A percentile compares a stretch with the other conserved stretches of the same genome.
Conservation (phyloP, 2,797 vertebrate species). For the Psittacula echo region DNA sequence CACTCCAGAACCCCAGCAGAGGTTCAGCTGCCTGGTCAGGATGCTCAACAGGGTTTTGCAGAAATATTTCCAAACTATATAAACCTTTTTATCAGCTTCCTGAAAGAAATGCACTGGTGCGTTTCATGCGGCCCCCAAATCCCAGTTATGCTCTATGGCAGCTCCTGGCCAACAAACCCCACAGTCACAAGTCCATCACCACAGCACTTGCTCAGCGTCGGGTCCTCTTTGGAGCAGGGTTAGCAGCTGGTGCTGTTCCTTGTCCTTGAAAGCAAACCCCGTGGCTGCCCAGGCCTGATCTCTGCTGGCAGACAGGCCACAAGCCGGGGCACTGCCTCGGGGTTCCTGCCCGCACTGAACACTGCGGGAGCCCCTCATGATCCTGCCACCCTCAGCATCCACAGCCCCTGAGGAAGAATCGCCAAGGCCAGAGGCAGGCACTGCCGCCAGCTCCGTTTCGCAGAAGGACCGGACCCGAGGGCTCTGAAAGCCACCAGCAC, state of each 20-base stretch:
- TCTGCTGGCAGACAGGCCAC: not conserved
- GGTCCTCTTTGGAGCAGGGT: not conserved
- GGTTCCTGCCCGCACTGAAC: not conserved
- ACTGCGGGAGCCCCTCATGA: not conserved
- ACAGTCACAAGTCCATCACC: accelerated
- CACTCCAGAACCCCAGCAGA: not conserved
- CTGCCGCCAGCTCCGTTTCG: not conserved
- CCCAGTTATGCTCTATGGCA: not conserved
- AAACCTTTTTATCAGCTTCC: not conserved
- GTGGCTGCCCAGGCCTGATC: not conserved
- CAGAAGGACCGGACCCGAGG: not conserved
- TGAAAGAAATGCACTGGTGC: accelerated
- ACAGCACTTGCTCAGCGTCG: not conserved
- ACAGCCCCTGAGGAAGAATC: not conserved
- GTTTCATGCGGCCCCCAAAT: not conserved
- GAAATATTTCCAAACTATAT: not conserved
- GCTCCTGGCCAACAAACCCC: not conserved
- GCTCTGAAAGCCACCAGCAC: not conserved
- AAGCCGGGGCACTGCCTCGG: not conserved
- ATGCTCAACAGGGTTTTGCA: not conserved
- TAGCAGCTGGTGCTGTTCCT: not conserved
- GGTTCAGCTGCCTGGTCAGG: not conserved
- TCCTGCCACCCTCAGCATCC: not conserved
- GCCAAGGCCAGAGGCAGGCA: not conserved
- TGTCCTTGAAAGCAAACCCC: not conserved